These are phyloP conservation scores for Himalopsyche phryganea DNA, from an alignment of 1,140 invertebrate genomes.

Conservation along the genomic window DNA sequence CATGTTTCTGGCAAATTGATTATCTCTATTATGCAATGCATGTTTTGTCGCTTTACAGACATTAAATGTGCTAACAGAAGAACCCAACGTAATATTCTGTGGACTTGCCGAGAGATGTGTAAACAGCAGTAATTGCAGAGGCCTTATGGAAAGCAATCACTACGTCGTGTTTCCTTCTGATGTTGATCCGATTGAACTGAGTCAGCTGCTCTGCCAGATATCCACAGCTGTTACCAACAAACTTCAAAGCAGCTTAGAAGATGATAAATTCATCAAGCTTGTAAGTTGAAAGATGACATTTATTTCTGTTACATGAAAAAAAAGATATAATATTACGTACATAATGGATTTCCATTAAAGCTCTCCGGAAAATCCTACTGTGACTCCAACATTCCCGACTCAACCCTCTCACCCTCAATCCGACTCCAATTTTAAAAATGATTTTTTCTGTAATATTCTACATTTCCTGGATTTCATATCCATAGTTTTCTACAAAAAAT, in stretches of 20 bases:
- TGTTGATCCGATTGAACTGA: constrained; percentile 31
- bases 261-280: constrained; percentile 41
- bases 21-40: no score
- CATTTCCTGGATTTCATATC: no score
- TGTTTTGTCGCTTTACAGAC: constrained; percentile 43
- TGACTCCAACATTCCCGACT: no score
- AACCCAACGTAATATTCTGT: constrained; percentile 42
- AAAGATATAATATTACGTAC: no score
- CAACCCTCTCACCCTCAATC: no score
- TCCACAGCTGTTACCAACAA: constrained; percentile 40
- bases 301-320: no score
- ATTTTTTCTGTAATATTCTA: no score
- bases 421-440: no score
- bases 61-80: constrained; percentile 40
- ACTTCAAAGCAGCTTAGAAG: constrained; percentile 31
- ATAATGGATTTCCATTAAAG: no score
- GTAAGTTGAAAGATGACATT: constrained; percentile 37
- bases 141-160: constrained; percentile 34
- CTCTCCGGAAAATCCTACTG: no score
- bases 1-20: no score
- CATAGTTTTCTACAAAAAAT: no score
- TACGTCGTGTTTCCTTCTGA: constrained; percentile 34
- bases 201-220: constrained; percentile 39
- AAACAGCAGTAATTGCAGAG: constrained; percentile 32
- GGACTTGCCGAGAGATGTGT: constrained; percentile 11